These are phyloP conservation scores for Drosophila austrosaltans DNA, from an alignment of 2,888 invertebrate genomes.

Conservation along the genomic window DNA sequence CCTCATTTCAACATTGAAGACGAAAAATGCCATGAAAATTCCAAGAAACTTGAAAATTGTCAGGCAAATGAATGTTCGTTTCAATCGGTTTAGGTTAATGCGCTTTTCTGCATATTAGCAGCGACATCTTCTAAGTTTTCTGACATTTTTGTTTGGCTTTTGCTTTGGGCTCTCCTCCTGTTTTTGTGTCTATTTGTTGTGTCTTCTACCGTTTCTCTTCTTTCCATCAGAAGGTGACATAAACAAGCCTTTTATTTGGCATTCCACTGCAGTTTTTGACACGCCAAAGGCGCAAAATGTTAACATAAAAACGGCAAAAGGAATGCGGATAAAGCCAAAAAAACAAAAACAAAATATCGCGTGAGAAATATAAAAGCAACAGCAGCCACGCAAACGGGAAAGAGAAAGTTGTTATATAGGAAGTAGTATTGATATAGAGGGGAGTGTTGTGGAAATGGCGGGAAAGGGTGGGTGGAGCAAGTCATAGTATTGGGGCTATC, in stretches of 20 bases:
- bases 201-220: neutral
- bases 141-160: slow-evolving; percentile 12
- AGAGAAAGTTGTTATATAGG: neutral
- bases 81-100: slow-evolving; percentile 59
- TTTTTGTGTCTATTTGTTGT: neutral
- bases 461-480: neutral
- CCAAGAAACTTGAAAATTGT: slow-evolving; percentile 13
- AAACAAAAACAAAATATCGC: slow-evolving; percentile 50
- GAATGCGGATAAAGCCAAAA: slow-evolving; percentile 25
- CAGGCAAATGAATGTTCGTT: slow-evolving; percentile 43
- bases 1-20: slow-evolving; percentile 2
- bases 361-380: slow-evolving; percentile 53
- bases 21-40: slow-evolving; percentile 5
- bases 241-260: slow-evolving; percentile 77
- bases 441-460: neutral
- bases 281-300: slow-evolving; percentile 61
- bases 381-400: neutral
- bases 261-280: slow-evolving; percentile 66
- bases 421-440: neutral
- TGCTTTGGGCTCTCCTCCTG: neutral
- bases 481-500: slow-evolving; percentile 43
- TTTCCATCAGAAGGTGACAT: slow-evolving; percentile 65
- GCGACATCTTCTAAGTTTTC: slow-evolving; percentile 48
- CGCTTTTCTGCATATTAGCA: slow-evolving; percentile 64
- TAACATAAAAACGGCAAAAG: slow-evolving; percentile 41